A percentile compares a stretch with the other conserved stretches of the same genome.
Evolutionary conservation across 2,888 invertebrate genomes (phyloP).

Genomic region (Matsumyia berberina): DNA sequence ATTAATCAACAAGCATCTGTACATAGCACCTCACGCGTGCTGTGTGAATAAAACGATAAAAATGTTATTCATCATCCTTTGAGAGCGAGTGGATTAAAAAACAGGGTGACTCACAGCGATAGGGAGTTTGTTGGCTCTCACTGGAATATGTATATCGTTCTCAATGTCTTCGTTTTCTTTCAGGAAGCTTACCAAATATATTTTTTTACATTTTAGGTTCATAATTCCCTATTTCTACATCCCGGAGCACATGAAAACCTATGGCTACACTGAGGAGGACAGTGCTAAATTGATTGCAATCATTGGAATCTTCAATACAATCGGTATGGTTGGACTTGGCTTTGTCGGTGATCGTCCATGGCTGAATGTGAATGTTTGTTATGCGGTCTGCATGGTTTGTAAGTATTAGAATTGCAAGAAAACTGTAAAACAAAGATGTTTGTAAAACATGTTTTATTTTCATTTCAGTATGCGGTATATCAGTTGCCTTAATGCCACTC

Average conservation of each 20-base stretch:
- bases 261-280: slow-evolving; percentile 89
- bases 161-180: no score
- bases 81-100: no score
- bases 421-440: background rate
- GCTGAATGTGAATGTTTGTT: slow-evolving; percentile 92
- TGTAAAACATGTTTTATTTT: background rate
- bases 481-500: slow-evolving; percentile 83
- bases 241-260: slow-evolving; percentile 91
- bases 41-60: no score
- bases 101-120: no score
- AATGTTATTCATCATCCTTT: no score
- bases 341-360: slow-evolving; percentile 94
- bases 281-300: slow-evolving; percentile 93
- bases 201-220: slow-evolving; percentile 87
- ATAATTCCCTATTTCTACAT: slow-evolving; percentile 98
- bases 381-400: slow-evolving; percentile 90
- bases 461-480: slow-evolving; percentile 82
- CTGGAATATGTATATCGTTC: no score
- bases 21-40: no score
- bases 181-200: no score
- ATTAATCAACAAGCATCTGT: no score
- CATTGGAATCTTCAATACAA: slow-evolving; percentile 94
- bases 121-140: no score
- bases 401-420: slow-evolving; percentile 75
- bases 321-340: slow-evolving; percentile 95